Evolutionary conservation across 2,888 invertebrate species (phyloP), one percentile per base, ranked within the genome.

Genomic region (Amiota communis): DNA sequence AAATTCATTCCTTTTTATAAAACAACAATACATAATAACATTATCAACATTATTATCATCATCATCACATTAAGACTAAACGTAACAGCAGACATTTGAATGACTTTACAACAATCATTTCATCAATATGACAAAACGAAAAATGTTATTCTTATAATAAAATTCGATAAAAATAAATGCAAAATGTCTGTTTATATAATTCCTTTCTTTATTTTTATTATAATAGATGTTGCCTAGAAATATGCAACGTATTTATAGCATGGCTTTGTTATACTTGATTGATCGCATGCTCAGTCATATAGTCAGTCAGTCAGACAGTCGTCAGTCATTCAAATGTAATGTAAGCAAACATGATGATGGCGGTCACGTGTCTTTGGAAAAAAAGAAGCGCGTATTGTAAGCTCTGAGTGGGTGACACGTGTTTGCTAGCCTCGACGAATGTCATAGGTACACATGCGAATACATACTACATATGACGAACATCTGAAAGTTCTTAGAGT

Each of bases 341-440:
- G 88, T 88, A 88, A 86, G 87, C 87, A 88, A 89, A 89, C 88
- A 89, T 13, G 48, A 49, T 88, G 85, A 89, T 87, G 88, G 89
- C 83, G 88, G 88, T 89, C 88, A 88, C 88, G 88, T 88, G 88
- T 77, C 89, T 70, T 70, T 75, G 80, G 36, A 36, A 36, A 36
- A 36, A 36, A 36, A 36, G 36, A 36, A 53, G 53, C 53, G 53
- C 76, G 74, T 78, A 77, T 79, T 88, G 87, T 85, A 82, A 83
- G 83, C 83, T 84, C 75, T 77, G 78, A 76, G 77, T 75, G 89
- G 83, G 77, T 75, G 89, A 84, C 88, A 88, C 88, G 88, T 88
- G 88, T 86, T 82, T 70, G 82, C 72, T 77, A 36, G 36, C 36
- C 36, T 36, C 36, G 36, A 36, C 36, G 8, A 36, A 36, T 36